Base-by-base conservation (phyloP, 2,797 vertebrate species). In the Liparis tanakae region DNA sequence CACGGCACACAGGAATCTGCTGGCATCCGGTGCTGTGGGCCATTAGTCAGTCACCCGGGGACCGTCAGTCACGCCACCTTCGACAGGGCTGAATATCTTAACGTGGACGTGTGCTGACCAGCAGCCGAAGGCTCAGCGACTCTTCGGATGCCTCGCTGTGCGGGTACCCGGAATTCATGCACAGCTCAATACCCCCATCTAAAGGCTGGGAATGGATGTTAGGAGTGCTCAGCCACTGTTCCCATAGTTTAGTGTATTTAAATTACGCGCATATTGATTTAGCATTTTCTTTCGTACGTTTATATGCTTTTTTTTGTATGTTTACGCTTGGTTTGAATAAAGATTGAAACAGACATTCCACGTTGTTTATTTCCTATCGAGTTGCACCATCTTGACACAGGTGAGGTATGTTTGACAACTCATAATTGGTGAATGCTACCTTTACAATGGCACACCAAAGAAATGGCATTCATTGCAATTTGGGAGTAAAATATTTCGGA, bases 161-260 rank as follows among this genome's bases (percentile, higher is more conserved):
- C 8, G 1, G 9, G 46, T 1, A 7, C 10, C 22, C 34, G 5
- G 0, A 33, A 10, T n/a, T 73, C 51, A 15, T 79, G 33, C 68
- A 72, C 65, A 72, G 83, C 73, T 76, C 84, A 85, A 90, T 60
- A 74, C 62, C 1, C 10, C 85, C 91, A 87, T 69, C 93, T 92
- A 71, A n/a, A 70, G 93, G 6, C 48, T 41, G 70, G 77, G 44
- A 82, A 20, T 1, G 39, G 22, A 50, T 2, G 20, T 25, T 0
- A 48, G 39, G 20, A 56, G 37, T 3, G 14, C 36, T 44, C 3
- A 37, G 14, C 15, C 61, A 34, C 3, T 2, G 53, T 34, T 48
- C 22, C 3, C 8, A 14, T 8, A 5, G 3, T 43, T 15, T 8
- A 5, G 3, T 43, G 10, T 25, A 0, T 48, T 65, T 36, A 1